Percentiles rank a stretch among this genome's conserved stretches.
Conservation (phyloP, 2,888 invertebrate species). For the Tipula vernalis region DNA sequence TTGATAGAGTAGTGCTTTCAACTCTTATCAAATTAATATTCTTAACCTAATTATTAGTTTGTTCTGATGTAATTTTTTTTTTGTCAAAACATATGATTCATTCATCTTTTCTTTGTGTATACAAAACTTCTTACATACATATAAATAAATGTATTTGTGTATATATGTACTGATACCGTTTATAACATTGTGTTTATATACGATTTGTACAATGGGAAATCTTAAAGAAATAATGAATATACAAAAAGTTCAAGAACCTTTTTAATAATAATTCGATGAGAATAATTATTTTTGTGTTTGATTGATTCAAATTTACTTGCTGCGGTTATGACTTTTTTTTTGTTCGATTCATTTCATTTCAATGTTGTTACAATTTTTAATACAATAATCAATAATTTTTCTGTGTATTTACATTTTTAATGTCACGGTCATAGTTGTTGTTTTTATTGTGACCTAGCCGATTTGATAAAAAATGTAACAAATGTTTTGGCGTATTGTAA, state of each 20-base stretch:
- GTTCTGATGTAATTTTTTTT: background rate
- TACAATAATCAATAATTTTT: background rate
- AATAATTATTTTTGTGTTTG: background rate
- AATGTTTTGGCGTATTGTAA: background rate
- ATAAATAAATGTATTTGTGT: background rate
- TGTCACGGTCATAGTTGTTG: background rate
- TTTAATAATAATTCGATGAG: background rate
- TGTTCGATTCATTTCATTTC: background rate
- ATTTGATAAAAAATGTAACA: background rate
- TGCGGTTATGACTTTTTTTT: background rate
- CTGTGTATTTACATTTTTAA: background rate
- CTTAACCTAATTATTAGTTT: background rate
- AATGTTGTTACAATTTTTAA: background rate
- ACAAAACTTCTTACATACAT: background rate
- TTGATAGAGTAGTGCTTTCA: background rate
- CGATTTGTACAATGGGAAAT: background rate
- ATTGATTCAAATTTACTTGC: background rate
- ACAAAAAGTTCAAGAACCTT: background rate
- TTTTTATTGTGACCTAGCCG: background rate
- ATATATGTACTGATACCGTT: background rate
- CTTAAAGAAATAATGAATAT: background rate
- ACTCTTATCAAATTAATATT: background rate
- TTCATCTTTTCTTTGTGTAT: background rate
- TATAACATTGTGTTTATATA: background rate
- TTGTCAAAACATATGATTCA: background rate